Evolutionary conservation across 2,113 vertebrate genomes (phyloP), one percentile per base, ranked within the genome.

Genomic region (Trinectes maculatus): DNA sequence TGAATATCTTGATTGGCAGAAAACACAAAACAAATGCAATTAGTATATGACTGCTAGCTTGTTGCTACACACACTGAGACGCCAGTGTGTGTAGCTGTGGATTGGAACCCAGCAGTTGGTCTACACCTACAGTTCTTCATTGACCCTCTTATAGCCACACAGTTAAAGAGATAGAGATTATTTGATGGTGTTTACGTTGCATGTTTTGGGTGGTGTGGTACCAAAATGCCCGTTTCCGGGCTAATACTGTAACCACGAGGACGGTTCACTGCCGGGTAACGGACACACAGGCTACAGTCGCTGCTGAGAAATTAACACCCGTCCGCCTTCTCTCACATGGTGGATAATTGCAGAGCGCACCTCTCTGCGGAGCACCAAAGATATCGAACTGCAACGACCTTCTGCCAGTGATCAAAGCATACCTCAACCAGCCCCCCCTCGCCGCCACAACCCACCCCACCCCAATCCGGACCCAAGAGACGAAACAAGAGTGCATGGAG

Each of bases 361-460:
- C 80, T 83, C 71, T 83, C 84, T 69, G 75, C 66, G 81, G 89
- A 84, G 74, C 52, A 42, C 70, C 65, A 57, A 54, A 67, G 70
- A 85, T 86, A 90, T 88, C 60, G 82, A 90, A 90, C 75, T 71
- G 62, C 61, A 64, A 82, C 82, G 83, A 90, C 90, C 89, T 89
- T 91, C 89, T 88, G 74, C 68, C 67, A 59, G 71, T 85, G 86
- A 92, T 93, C 89, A 90, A 92, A 91, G 89, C 62, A n/a, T 67
- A 63, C 54, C 71, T 49, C 52, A 10, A 39, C 60, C 39, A 24
- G 7, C 31, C 13, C 28, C 70, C 15, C n/a, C 40, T 16, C 52
- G 37, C 68, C 68, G 60, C 48, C 39, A 53, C 65, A 10, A 6
- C 34, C 22, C 60, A 39, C 40, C 43, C 59, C 79, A 70, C 55